Evolutionary conservation across 2,113 vertebrate species (phyloP).

Genomic region (Ifrita kowaldi): DNA sequence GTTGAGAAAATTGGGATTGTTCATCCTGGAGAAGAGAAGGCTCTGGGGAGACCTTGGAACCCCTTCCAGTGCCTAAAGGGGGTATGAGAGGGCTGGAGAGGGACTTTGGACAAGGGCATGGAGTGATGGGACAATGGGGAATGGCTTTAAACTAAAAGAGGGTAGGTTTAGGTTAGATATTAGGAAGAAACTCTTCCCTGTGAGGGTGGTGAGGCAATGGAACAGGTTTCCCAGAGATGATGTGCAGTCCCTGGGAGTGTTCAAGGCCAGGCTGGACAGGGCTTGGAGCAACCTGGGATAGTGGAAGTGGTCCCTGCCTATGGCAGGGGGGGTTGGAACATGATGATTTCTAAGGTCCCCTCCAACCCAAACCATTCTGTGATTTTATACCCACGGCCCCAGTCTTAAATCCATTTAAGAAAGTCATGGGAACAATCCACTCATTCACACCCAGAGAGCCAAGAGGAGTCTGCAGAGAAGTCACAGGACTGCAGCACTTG

Average conservation of each 20-base stretch:
- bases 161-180: background rate
- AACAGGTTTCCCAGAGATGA: background rate
- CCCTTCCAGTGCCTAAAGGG: background rate
- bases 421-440: background rate
- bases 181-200: background rate
- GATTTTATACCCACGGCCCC: background rate
- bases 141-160: background rate
- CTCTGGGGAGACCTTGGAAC: rapidly evolving
- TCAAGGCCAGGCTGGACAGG: background rate
- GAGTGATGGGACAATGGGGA: too few relatives aligned
- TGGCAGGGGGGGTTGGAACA: background rate
- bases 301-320: background rate
- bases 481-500: background rate
- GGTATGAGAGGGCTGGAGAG: background rate
- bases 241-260: background rate
- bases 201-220: background rate
- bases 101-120: background rate
- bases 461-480: background rate
- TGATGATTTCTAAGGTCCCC: background rate
- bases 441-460: background rate
- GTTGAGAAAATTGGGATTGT: background rate
- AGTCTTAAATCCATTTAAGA: background rate
- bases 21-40: background rate
- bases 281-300: background rate
- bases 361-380: background rate